Conservation (phyloP, 2,888 invertebrate genomes). For the Tuta absoluta region DNA sequence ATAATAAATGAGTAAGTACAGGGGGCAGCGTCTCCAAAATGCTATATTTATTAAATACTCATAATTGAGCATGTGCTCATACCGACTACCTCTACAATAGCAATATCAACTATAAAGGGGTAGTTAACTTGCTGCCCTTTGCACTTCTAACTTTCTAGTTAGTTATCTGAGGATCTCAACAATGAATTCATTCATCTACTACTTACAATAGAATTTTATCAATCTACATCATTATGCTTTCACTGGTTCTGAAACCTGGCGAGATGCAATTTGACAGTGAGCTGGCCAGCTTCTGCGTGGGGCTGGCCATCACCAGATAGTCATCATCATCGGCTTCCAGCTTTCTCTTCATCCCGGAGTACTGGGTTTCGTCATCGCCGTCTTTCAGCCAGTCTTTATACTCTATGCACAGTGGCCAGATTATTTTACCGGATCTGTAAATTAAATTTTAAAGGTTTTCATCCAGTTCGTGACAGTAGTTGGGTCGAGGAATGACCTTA, state of each 20-base stretch:
- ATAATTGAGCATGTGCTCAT: too few relatives aligned
- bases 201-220: background rate
- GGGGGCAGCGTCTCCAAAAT: too few relatives aligned
- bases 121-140: too few relatives aligned
- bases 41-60: too few relatives aligned
- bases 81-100: too few relatives aligned
- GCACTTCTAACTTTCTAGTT: background rate
- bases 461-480: too few relatives aligned
- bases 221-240: slow-evolving; percentile 49
- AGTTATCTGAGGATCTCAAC: too few relatives aligned
- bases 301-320: slow-evolving; percentile 61
- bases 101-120: too few relatives aligned
- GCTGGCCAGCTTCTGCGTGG: slow-evolving; percentile 56
- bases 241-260: slow-evolving; percentile 69
- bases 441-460: slow-evolving; percentile 23
- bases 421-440: slow-evolving; percentile 74
- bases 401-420: slow-evolving; percentile 77
- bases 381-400: slow-evolving; percentile 73
- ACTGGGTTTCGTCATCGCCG: slow-evolving; percentile 66
- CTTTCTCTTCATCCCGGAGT: slow-evolving; percentile 63
- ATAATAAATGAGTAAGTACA: background rate
- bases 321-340: slow-evolving; percentile 72
- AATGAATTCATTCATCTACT: slow-evolving; percentile 3
- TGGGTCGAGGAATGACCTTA: too few relatives aligned
- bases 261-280: slow-evolving; percentile 66